Evolutionary conservation across 2,113 vertebrate genomes (phyloP).

Genomic region (Pelobates fuscus): DNA sequence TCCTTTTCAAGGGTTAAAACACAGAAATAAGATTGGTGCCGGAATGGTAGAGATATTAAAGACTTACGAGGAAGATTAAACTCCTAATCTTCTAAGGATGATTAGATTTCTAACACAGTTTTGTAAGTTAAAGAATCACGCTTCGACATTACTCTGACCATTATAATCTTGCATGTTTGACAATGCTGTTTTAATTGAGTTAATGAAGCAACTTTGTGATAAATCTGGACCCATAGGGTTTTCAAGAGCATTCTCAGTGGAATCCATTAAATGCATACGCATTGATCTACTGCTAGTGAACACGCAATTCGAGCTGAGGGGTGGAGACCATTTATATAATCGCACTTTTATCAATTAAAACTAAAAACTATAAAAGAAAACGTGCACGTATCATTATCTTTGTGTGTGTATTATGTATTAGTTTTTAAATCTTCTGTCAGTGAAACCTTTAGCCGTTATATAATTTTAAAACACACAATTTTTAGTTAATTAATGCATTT

Average conservation of each 20-base stretch:
- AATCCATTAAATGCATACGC: constrained; percentile 25
- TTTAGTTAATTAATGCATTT: no score
- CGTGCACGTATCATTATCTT: no score
- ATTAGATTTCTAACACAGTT: constrained; percentile 42
- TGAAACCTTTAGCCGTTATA: no score
- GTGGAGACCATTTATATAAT: constrained; percentile 4
- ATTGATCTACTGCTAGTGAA: constrained; percentile 18
- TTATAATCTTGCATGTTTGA: constrained; percentile 23
- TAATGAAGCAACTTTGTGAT: constrained; percentile 39
- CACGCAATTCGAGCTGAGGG: not conserved
- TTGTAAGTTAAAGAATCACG: constrained; percentile 26
- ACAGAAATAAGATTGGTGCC: constrained; percentile 12
- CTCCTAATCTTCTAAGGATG: constrained; percentile 45
- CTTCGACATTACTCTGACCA: constrained; percentile 33
- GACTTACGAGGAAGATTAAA: constrained; percentile 43
- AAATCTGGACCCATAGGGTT: constrained; percentile 32
- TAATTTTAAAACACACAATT: no score
- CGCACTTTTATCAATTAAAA: not conserved
- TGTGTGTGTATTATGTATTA: no score
- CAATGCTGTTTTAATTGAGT: constrained; percentile 30
- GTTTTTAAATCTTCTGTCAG: no score
- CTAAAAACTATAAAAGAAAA: not conserved
- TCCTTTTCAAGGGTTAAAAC: not conserved
- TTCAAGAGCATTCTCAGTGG: not conserved
- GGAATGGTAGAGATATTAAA: constrained; percentile 40